A percentile compares a stretch with the other conserved stretches of the same genome.
Conservation (phyloP, 2,797 vertebrate species). For the Discoglossus pictus region DNA sequence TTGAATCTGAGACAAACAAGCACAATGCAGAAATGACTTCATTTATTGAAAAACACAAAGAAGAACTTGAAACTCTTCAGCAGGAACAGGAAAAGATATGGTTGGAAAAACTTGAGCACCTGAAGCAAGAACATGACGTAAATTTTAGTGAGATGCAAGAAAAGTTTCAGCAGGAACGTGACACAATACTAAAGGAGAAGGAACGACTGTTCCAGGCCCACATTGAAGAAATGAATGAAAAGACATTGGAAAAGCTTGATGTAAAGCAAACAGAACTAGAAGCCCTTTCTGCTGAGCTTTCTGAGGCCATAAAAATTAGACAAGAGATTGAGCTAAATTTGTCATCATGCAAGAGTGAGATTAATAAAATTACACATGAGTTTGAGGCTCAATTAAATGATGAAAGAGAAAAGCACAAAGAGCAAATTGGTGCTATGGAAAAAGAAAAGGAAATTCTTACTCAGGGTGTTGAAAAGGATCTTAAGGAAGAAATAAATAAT, state of each 20-base stretch:
- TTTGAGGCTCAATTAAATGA: slow-evolving; percentile 74
- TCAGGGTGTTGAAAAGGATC: slow-evolving; percentile 73
- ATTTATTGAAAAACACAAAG: slow-evolving; percentile 75
- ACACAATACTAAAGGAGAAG: slow-evolving; percentile 79
- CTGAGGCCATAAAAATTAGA: slow-evolving; percentile 74
- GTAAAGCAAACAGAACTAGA: slow-evolving; percentile 88
- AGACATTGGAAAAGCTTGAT: slow-evolving; percentile 86
- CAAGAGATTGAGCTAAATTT: slow-evolving; percentile 78
- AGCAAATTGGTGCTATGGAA: slow-evolving; percentile 71
- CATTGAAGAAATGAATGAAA: slow-evolving; percentile 90
- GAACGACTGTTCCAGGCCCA: slow-evolving; percentile 81
- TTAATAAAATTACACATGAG: slow-evolving; percentile 65
- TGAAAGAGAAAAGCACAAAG: slow-evolving; percentile 69
- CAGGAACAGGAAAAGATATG: slow-evolving; percentile 75
- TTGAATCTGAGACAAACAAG: slow-evolving; percentile 79
- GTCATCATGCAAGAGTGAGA: slow-evolving; percentile 61
- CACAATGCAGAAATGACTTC: slow-evolving; percentile 74
- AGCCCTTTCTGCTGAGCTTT: slow-evolving; percentile 78
- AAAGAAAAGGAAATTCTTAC: slow-evolving; percentile 74
- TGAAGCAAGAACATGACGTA: slow-evolving; percentile 71
- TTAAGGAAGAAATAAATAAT: slow-evolving; percentile 81
- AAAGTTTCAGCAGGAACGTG: slow-evolving; percentile 73
- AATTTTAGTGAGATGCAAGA: slow-evolving; percentile 74
- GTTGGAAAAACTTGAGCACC: slow-evolving; percentile 63
- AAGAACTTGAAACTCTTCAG: slow-evolving; percentile 65